Base-by-base conservation (phyloP, 2,113 vertebrate species). In the Xiphophorus hellerii region DNA sequence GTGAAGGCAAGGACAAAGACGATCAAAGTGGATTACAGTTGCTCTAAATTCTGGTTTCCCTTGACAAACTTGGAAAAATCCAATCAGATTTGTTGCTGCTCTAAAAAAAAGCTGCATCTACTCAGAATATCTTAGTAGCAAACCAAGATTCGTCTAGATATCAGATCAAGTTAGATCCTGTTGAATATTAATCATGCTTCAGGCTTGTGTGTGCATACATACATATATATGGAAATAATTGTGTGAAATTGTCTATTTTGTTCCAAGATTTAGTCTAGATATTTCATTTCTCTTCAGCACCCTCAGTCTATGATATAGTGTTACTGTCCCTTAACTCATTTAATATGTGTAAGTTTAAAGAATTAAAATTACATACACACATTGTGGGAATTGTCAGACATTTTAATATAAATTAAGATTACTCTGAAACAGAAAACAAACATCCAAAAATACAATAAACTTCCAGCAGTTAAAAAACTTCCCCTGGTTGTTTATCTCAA, bases 391-490 rank as follows among this genome's bases (percentile, higher is more conserved):
- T 90, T 82, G 62, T 89, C 80, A 81, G 85, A 89, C 83, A 86
- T 93, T 95, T 94, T 94, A 92, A 92, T 93, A 90, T 88, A 92
- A 94, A 94, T 93, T 91, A 93, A 92, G 89, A 89, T 73, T 81
- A 87, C 84, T 78, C 76, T 71, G 78, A 83, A 90, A 91, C 89
- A 88, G 82, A 84, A 93, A 90, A 84, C 76, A 90, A 87, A 90
- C 85, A 86, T 85, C 62, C 80, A 84, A 89, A 89, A 90, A 93
- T 87, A 93, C 92, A 93, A 85, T 73, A 82, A 88, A 94, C 77
- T 84, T 92, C 82, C 89, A 93, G 90, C 86, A 90, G 84, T 92
- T 93, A 92, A 81, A 54, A 93, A 93, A 90, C 86, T 73, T 85
- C 64, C 88, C 73, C 70, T 80, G 80, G 89, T 90, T 89, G 83